A percentile compares a stretch with the other conserved stretches of the same genome.
phyloP scores from a whole-genome alignment of 2,888 invertebrate genomes.

The Seladonia tumulorum region DNA sequence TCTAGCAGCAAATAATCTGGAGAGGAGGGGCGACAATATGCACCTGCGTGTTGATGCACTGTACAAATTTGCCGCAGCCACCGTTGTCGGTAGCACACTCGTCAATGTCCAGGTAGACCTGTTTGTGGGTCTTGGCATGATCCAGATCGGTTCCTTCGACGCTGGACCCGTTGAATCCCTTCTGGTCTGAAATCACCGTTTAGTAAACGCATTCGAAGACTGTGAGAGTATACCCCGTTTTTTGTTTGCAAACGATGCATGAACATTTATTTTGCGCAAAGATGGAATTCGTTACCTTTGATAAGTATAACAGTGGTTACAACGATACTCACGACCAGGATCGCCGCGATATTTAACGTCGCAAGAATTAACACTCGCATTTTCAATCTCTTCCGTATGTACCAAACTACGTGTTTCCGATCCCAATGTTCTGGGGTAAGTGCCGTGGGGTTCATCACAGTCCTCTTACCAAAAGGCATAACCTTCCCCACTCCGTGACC shows the following conservation, averaged over 20 bases:
- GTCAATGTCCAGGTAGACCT: conserved; percentile 94
- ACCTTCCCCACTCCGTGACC: too few species aligned
- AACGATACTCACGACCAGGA: neutral
- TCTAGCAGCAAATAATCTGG: neutral
- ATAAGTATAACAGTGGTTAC: neutral
- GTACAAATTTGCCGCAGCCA: conserved; percentile 91
- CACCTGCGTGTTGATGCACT: conserved; percentile 94
- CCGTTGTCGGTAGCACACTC: conserved; percentile 92
- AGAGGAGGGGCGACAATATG: neutral
- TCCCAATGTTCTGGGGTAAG: too few species aligned
- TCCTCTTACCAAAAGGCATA: too few species aligned
- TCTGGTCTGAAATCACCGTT: conserved; percentile 43
- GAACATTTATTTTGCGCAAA: neutral
- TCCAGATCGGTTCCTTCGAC: conserved; percentile 90
- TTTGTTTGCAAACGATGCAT: too few species aligned
- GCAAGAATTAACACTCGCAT: neutral
- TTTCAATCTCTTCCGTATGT: neutral
- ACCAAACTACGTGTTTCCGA: too few species aligned
- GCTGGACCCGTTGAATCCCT: conserved; percentile 91
- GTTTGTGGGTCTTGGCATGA: conserved; percentile 88
- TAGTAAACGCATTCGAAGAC: neutral
- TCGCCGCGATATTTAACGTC: neutral
- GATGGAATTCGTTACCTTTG: neutral
- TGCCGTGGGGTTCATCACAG: too few species aligned
- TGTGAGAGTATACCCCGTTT: too few species aligned